These are phyloP conservation scores for Rhadinocentrus ornatus DNA, from an alignment of 2,797 vertebrate genomes.

Conservation along the genomic window DNA sequence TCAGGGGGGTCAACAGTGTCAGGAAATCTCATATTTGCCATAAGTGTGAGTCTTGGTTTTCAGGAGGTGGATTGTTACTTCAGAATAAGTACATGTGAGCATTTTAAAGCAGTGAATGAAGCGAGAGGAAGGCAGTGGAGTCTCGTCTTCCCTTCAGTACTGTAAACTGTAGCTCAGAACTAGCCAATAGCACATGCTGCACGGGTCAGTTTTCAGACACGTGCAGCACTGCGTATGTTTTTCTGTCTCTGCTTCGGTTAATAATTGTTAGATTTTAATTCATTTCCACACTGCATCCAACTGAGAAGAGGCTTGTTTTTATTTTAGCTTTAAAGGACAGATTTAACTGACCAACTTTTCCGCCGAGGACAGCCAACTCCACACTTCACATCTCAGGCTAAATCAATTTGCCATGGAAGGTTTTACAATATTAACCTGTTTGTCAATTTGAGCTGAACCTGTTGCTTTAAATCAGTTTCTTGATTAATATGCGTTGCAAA, in stretches of 20 bases:
- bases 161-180: slow-evolving; percentile 11
- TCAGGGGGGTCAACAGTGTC: background rate
- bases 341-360: slow-evolving; percentile 46
- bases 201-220: slow-evolving; percentile 28
- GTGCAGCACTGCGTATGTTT: slow-evolving; percentile 28
- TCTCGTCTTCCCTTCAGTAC: slow-evolving; percentile 14
- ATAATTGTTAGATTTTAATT: slow-evolving; percentile 17
- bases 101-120: slow-evolving; percentile 24
- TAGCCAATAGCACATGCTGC: slow-evolving; percentile 32
- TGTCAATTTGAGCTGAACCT: slow-evolving; percentile 9
- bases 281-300: slow-evolving; percentile 11
- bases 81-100: slow-evolving; percentile 3
- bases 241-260: slow-evolving; percentile 20
- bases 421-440: slow-evolving; percentile 36
- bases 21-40: slow-evolving; percentile 1
- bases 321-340: slow-evolving; percentile 25
- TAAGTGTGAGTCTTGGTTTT: background rate
- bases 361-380: slow-evolving; percentile 33
- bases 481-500: background rate
- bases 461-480: slow-evolving; percentile 4
- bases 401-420: slow-evolving; percentile 14
- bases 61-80: slow-evolving; percentile 28
- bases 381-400: slow-evolving; percentile 7
- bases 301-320: slow-evolving; percentile 30
- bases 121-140: background rate